phyloP scores from a whole-genome alignment of 2,113 vertebrate genomes.

The Formicarius rufipectus region DNA sequence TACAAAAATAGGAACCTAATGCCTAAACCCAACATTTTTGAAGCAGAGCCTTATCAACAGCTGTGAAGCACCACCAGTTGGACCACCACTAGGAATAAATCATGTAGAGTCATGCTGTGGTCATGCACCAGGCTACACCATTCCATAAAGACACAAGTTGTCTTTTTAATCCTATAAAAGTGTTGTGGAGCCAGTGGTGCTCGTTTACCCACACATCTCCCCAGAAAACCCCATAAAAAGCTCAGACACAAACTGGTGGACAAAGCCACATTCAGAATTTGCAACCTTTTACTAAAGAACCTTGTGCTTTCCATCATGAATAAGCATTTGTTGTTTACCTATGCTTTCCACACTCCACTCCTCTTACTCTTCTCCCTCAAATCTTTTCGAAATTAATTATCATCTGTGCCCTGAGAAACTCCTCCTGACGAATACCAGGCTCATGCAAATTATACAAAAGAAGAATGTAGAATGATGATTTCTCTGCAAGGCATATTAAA shows the following conservation, averaged over 20 bases:
- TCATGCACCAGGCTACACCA: neutral
- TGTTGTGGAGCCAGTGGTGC: rapidly evolving
- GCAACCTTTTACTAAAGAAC: neutral
- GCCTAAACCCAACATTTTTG: neutral
- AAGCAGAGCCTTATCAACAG: neutral
- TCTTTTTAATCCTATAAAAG: neutral
- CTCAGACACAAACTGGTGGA: neutral
- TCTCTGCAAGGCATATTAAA: conserved; percentile 54
- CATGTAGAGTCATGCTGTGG: neutral
- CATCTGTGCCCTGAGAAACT: conserved; percentile 41
- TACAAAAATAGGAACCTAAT: neutral
- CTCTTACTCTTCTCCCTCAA: neutral
- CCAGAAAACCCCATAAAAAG: neutral
- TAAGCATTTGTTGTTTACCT: neutral
- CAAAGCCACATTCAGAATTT: neutral
- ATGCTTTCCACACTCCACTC: neutral
- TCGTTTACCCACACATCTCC: neutral
- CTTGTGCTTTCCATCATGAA: rapidly evolving
- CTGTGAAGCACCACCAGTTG: neutral
- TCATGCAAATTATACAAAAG: conserved; percentile 53
- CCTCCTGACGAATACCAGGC: conserved; percentile 42
- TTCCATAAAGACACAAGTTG: neutral
- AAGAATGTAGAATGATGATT: conserved; percentile 40
- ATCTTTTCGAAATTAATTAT: conserved; percentile 58
- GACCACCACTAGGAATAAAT: neutral